phyloP scores from a whole-genome alignment of 2,888 invertebrate genomes.

The Diarsia dahlii region DNA sequence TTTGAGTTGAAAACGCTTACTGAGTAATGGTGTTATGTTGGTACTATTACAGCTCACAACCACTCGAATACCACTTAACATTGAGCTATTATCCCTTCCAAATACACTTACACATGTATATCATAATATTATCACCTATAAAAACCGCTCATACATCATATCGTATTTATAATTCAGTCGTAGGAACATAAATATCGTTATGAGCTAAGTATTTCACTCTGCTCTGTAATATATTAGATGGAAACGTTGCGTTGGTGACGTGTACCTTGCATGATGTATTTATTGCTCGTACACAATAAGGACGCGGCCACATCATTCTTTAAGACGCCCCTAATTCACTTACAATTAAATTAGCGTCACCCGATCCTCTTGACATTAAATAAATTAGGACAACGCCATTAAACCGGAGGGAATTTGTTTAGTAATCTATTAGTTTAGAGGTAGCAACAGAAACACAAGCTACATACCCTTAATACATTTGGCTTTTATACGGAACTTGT shows the following conservation, averaged over 20 bases:
- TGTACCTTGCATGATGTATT: slow-evolving; percentile 80
- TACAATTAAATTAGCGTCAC: slow-evolving; percentile 86
- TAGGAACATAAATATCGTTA: slow-evolving; percentile 77
- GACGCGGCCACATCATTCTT: slow-evolving; percentile 75
- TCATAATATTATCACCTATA: slow-evolving; percentile 56
- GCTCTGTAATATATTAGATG: slow-evolving; percentile 79
- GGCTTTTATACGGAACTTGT: slow-evolving; percentile 5
- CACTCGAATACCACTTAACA: slow-evolving; percentile 9
- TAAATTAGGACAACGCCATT: slow-evolving; percentile 84
- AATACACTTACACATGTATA: slow-evolving; percentile 32
- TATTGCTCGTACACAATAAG: slow-evolving; percentile 77
- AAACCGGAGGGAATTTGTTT: slow-evolving; percentile 80
- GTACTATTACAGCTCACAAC: background rate
- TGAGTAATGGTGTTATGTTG: background rate
- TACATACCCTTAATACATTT: slow-evolving; percentile 17
- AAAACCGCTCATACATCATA: slow-evolving; percentile 63
- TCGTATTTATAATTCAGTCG: slow-evolving; percentile 68
- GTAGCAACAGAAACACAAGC: slow-evolving; percentile 3
- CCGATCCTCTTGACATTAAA: slow-evolving; percentile 82
- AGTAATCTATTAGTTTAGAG: slow-evolving; percentile 76
- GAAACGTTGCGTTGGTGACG: slow-evolving; percentile 75
- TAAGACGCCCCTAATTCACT: slow-evolving; percentile 83
- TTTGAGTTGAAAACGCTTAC: background rate
- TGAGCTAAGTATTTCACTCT: slow-evolving; percentile 80
- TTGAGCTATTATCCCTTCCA: slow-evolving; percentile 25